Evolutionary conservation across 2,113 vertebrate genomes (phyloP).

Genomic region (Pterocles orientalis): DNA sequence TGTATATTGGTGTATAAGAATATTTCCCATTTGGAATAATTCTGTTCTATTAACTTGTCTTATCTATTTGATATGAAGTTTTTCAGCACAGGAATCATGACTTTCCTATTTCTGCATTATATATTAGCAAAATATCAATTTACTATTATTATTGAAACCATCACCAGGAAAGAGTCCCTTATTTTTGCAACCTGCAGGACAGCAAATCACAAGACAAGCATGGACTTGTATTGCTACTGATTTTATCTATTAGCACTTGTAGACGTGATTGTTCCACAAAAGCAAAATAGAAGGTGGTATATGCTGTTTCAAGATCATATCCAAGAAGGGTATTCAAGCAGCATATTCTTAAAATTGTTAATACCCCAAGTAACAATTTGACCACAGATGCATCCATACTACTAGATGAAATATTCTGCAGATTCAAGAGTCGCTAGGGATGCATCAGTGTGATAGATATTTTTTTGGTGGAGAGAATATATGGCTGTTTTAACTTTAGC

Average conservation of each 20-base stretch:
- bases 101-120: background rate
- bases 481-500: background rate
- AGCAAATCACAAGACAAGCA: background rate
- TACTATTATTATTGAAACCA: background rate
- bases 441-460: background rate
- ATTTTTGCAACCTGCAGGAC: background rate
- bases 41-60: background rate
- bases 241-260: background rate
- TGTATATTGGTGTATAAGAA: too few relatives aligned
- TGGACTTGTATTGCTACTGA: background rate
- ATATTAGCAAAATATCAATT: background rate
- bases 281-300: background rate
- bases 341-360: background rate
- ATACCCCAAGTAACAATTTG: background rate
- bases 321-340: background rate
- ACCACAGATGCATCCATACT: background rate
- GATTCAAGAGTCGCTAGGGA: background rate
- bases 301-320: background rate
- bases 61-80: background rate
- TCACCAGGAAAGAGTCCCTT: background rate
- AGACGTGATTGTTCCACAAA: background rate
- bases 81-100: background rate
- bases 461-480: background rate
- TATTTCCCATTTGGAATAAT: background rate
- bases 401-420: background rate